Evolutionary conservation across 2,113 vertebrate genomes (phyloP).

Genomic region (Gulo gulo): DNA sequence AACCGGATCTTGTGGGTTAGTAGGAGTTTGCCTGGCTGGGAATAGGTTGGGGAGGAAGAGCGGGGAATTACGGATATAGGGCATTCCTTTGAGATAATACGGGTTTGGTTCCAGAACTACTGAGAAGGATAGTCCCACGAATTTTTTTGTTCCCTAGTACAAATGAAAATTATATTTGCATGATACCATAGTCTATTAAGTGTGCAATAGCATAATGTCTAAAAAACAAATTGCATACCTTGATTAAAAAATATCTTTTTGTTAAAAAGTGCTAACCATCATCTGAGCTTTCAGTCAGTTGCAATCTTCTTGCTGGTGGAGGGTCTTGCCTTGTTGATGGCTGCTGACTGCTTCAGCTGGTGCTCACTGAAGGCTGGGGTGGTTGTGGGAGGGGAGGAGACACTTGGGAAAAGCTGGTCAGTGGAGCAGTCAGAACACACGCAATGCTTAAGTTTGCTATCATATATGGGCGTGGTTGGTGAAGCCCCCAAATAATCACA

Average conservation of each 20-base stretch:
- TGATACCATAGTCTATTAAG: neutral
- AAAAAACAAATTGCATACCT: neutral
- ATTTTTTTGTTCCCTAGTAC: neutral
- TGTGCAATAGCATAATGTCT: neutral
- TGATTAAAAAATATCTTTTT: neutral
- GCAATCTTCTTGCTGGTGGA: neutral
- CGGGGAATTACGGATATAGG: neutral
- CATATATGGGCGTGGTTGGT: neutral
- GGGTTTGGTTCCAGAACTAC: neutral
- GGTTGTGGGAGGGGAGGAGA: neutral
- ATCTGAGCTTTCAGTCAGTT: neutral
- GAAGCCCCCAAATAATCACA: neutral
- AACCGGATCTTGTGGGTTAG: neutral
- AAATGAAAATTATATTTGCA: neutral
- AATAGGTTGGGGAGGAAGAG: neutral
- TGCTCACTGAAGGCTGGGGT: neutral
- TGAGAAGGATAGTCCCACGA: neutral
- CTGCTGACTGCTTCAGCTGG: neutral
- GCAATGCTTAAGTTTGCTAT: neutral
- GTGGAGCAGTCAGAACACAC: neutral
- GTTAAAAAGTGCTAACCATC: neutral
- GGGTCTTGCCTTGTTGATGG: neutral
- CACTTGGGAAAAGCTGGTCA: neutral
- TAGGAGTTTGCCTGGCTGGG: neutral
- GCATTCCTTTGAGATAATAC: neutral